Percentiles rank a stretch among this genome's conserved stretches.
Evolutionary conservation across 92 coral and sea anemone species (phyloP).

Genomic region (Pocillopora meandrina): DNA sequence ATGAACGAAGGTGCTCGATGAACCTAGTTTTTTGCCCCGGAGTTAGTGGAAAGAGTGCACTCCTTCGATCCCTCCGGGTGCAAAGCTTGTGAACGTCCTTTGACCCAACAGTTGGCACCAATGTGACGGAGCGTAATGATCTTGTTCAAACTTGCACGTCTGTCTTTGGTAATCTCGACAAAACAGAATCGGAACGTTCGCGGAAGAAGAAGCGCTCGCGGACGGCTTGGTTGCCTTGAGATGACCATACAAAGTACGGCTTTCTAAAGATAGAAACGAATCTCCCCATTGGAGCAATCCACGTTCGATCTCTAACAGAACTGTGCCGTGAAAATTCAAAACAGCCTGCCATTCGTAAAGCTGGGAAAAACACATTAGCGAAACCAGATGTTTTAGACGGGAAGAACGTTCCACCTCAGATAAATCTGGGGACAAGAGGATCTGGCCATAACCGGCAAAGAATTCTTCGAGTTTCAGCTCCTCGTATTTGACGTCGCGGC

Average conservation of each 20-base stretch:
- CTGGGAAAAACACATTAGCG: constrained; percentile 37
- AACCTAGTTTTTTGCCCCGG: constrained; percentile 27
- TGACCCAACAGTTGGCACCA: constrained; percentile 46
- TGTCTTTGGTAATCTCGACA: constrained; percentile 29
- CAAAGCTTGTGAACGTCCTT: constrained; percentile 20
- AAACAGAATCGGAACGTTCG: constrained; percentile 14
- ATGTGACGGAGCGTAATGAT: constrained; percentile 32
- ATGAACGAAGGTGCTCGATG: constrained; percentile 24
- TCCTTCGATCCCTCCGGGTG: constrained; percentile 41
- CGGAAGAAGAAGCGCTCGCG: not conserved
- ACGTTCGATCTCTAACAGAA: constrained; percentile 41
- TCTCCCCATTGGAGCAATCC: constrained; percentile 49
- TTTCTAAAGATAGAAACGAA: constrained; percentile 34
- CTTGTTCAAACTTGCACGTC: not conserved
- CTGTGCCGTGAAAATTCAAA: constrained; percentile 50
- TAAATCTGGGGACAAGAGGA: constrained; percentile 25
- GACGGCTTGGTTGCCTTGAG: constrained; percentile 2
- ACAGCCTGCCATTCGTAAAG: constrained; percentile 44
- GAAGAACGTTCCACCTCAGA: constrained; percentile 15
- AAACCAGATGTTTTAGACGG: constrained; percentile 28
- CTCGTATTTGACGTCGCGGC: constrained; percentile 41
- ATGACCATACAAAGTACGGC: constrained; percentile 42
- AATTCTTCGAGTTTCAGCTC: constrained; percentile 40
- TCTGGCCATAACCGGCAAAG: constrained; percentile 43
- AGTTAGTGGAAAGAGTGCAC: constrained; percentile 14